These are phyloP conservation scores for Xiphophorus hellerii DNA, from an alignment of 2,113 vertebrate species.

Conservation along the genomic window DNA sequence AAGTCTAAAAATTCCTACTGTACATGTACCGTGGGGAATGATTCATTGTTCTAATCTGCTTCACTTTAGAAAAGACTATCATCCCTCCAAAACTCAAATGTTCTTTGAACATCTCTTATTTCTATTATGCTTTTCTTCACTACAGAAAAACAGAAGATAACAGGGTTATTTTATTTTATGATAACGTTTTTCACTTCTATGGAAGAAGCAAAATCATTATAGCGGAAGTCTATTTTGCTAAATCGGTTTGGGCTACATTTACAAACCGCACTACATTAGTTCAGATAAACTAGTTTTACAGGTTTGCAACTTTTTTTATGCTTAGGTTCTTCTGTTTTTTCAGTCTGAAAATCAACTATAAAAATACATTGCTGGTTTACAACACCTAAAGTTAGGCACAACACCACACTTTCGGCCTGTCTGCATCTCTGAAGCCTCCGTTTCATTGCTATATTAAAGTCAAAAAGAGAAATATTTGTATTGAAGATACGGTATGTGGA, in stretches of 20 bases:
- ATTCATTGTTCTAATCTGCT: neutral
- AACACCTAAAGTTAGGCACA: neutral
- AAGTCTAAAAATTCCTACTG: slow-evolving; percentile 5
- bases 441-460: neutral
- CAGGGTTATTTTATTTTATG: neutral
- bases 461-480: too few species aligned
- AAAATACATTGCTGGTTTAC: neutral
- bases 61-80: neutral
- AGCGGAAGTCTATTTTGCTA: neutral
- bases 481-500: neutral
- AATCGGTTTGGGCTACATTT: neutral
- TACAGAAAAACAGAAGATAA: too few species aligned
- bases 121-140: neutral
- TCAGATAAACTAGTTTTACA: neutral
- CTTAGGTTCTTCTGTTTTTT: neutral
- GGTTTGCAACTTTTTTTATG: neutral
- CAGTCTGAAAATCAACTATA: neutral
- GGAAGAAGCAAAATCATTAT: too few species aligned
- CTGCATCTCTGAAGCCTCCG: neutral
- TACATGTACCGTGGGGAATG: neutral
- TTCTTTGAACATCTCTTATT: neutral
- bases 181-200: neutral
- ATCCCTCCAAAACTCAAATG: neutral
- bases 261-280: neutral
- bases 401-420: neutral